A percentile compares a stretch with the other conserved stretches of the same genome.
Evolutionary conservation across 2,888 invertebrate genomes (phyloP).

Genomic region (Alitta virens): DNA sequence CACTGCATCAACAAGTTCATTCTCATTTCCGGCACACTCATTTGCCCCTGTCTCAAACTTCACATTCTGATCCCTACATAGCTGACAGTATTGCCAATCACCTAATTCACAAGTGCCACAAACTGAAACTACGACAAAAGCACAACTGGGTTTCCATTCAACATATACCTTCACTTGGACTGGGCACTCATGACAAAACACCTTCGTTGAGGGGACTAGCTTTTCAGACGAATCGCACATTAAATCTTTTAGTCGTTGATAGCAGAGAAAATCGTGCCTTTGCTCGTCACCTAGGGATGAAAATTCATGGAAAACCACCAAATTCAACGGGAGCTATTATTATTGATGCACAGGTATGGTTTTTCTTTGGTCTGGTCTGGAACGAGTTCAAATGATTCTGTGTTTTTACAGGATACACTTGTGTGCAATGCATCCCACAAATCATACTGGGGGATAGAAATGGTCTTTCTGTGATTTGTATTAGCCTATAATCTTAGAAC

Average conservation of each 20-base stretch:
- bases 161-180: neutral
- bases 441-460: no score
- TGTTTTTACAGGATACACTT: no score
- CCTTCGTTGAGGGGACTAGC: conserved; percentile 47
- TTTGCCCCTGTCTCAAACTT: no score
- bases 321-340: conserved; percentile 62
- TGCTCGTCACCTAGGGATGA: conserved; percentile 73
- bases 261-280: conserved; percentile 71
- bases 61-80: conserved; percentile 6
- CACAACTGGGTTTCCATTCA: conserved; percentile 7
- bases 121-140: conserved; percentile 3
- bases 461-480: no score
- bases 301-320: conserved; percentile 50
- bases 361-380: conserved; percentile 1
- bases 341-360: conserved; percentile 68
- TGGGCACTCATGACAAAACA: no score
- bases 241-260: conserved; percentile 72
- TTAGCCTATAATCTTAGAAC: no score
- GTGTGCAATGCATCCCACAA: no score
- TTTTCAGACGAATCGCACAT: conserved; percentile 63
- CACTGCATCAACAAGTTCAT: neutral
- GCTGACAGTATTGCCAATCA: neutral
- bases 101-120: neutral
- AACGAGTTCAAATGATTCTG: no score
- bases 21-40: no score